Percentiles rank a stretch among this genome's conserved stretches.
Evolutionary conservation across 2,888 invertebrate genomes (phyloP).

Genomic region (Parnassius orleans): DNA sequence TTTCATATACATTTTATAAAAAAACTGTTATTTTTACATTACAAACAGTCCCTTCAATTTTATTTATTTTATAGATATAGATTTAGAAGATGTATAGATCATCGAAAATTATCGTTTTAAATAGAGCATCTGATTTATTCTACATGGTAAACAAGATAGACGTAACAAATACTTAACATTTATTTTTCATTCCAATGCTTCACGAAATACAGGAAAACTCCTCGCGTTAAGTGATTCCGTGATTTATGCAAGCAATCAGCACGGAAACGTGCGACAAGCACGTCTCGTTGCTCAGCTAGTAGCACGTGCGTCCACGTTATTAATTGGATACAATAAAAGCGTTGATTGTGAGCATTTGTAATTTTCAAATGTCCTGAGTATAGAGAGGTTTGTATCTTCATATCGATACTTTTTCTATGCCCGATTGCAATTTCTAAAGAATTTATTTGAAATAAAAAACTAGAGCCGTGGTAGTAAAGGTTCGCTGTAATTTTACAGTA

Average conservation of each 20-base stretch:
- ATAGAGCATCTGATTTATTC: constrained; percentile 1
- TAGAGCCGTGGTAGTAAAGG: no score
- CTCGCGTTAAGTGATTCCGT: constrained; percentile 25
- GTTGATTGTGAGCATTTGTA: constrained; percentile 56
- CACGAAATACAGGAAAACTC: constrained; percentile 15
- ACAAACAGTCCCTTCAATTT: no score
- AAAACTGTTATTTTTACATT: no score
- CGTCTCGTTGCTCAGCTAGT: constrained; percentile 37
- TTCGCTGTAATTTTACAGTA: no score
- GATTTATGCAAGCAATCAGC: constrained; percentile 34
- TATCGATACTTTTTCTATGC: constrained; percentile 9
- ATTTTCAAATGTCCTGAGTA: constrained; percentile 49
- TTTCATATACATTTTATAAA: no score
- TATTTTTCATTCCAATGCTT: constrained; percentile 22
- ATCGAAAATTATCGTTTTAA: no score
- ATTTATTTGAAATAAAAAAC: no score
- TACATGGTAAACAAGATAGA: constrained; percentile 2
- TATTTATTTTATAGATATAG: no score
- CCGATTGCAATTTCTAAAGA: no score
- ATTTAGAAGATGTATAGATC: no score
- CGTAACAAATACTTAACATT: constrained; percentile 22
- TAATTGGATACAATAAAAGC: constrained; percentile 60
- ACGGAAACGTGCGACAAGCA: constrained; percentile 32
- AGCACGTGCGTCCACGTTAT: constrained; percentile 64
- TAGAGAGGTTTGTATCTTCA: constrained; percentile 2